These are phyloP conservation scores for Pogonophryne albipinna DNA, from an alignment of 2,797 vertebrate species.

Conservation along the genomic window DNA sequence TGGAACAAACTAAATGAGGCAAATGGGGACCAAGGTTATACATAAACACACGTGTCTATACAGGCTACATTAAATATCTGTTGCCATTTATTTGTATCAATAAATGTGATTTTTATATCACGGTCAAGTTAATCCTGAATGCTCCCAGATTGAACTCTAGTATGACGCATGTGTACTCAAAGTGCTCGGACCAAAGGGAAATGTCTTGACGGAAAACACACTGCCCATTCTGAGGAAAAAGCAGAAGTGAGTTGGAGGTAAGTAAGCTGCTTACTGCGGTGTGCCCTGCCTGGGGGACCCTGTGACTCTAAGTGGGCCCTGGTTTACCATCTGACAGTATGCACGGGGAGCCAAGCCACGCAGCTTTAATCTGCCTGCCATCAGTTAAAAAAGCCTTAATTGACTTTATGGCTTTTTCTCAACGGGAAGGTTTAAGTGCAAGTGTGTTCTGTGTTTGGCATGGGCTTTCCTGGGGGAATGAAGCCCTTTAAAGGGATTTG, in stretches of 20 bases:
- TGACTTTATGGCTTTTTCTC: constrained; percentile 77
- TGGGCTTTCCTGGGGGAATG: constrained; percentile 61
- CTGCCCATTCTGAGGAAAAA: constrained; percentile 39
- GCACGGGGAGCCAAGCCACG: constrained; percentile 62
- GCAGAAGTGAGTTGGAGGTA: constrained; percentile 52
- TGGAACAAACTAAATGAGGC: not conserved
- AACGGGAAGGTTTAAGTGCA: constrained; percentile 75
- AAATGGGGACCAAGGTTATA: not conserved
- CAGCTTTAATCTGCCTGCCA: constrained; percentile 75
- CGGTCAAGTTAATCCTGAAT: constrained; percentile 1
- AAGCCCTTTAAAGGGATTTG: constrained; percentile 75
- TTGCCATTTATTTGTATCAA: not conserved
- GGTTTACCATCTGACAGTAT: constrained; percentile 71
- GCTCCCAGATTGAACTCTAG: not conserved
- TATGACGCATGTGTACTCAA: constrained; percentile 10
- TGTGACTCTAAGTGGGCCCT: constrained; percentile 68
- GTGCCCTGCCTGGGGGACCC: constrained; percentile 58
- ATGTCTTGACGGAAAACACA: constrained; percentile 42
- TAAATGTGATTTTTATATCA: not conserved
- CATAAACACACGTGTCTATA: not conserved
- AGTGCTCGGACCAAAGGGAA: constrained; percentile 31
- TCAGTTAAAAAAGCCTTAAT: constrained; percentile 77
- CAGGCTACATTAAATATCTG: not conserved
- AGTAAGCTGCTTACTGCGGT: constrained; percentile 73
- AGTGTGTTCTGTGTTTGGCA: constrained; percentile 62